Base-by-base conservation (phyloP, 2,797 vertebrate genomes). In the Pelobates cultripes region DNA sequence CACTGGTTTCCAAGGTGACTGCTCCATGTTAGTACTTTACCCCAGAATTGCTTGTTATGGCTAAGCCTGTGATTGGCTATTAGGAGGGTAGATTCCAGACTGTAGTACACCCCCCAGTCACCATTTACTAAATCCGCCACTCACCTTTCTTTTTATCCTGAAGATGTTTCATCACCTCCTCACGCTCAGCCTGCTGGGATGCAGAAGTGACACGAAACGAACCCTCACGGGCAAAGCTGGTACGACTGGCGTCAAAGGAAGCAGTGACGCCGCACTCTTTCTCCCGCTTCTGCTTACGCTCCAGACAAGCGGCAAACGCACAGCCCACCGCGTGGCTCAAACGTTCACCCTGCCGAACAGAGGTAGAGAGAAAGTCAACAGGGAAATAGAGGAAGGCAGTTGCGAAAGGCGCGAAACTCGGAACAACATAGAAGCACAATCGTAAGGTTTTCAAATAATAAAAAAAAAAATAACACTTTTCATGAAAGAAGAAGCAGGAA, bases 311-410 rank as follows among this genome's bases (percentile, higher is more conserved):
- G 0, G 96, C 96, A 0, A 98, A 98, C 43, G 96, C 96, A 42
- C 96, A 98, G 85, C 96, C 96, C 2, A 98, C 96, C 0, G 96
- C 96, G 1, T 98, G 96, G 88, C 96, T 97, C 91, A 98, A 91
- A 8, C 96, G 90, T 88, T 98, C 96, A 0, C 96, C 96, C 96
- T 98, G 85, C 61, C 15, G 9, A 53, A 28, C 6, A 17, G 0
- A 0, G 28, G 13, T 64, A 51, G 61, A 40, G 13, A 68, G 7
- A 67, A 3, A 41, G 9, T 71, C 43, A 17, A 41, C 12, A 70
- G 5, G 43, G 69, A 43, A 4, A 70, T 7, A 14, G 14, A 57
- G 55, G 55, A 14, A 14, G 55, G 55, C 5, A 5, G 47, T 6
- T 5, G 47, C 1, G 47, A 28, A 28, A 28, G 28, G 28, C 2